Base-by-base conservation (phyloP, 2,888 invertebrate species). In the Ichneumoninae sp. region DNA sequence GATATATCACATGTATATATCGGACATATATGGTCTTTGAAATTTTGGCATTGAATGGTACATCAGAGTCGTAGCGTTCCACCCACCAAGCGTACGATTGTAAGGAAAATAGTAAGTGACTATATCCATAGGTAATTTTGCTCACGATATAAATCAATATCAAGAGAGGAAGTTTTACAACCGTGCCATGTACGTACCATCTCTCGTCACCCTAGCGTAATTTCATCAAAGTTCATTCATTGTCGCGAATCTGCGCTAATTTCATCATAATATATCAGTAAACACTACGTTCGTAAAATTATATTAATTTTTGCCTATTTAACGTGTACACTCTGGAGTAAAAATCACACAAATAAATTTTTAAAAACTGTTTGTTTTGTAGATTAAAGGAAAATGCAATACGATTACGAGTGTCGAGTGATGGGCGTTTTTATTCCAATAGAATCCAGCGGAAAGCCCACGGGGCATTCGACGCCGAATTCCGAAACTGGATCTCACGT, bases 401-500 rank as follows among this genome's bases (percentile, higher is more conserved):
- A 54, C 19, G 62, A 81, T 75, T 62, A 26, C 60, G 5, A 26
- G 50, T 22, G 13, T 36, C 13, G 22, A 36, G 47, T 13, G 36
- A 0, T 33, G 10, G 22, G 13, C 30, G n/a, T 19, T 76, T 65
- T 62, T 62, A 44, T 75, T 50, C 26, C 30, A 30, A 30, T 60
- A 62, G 22, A 52, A 69, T 60, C 19, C 16, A 22, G 40, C 1
- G 16, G 8, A 40, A 47, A 57, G n/a, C 19, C 40, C 22, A 30
- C 22, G 50, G 19, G 66, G 40, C 57, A 76, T 80, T 68, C 68
- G 83, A 80, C 66, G 50, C 76, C 80, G 71, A 52, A 50, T 83
- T 82, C 60, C 26, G 76, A 66, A 76, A 80, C 60, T 60, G 60
- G 71, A 83, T 71, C 76, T 71, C 75, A 50, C 72, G 83, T 83